Percentiles rank a stretch among this genome's conserved stretches.
Conservation (phyloP, 2,113 vertebrate species). For the Syrrhaptes paradoxus region DNA sequence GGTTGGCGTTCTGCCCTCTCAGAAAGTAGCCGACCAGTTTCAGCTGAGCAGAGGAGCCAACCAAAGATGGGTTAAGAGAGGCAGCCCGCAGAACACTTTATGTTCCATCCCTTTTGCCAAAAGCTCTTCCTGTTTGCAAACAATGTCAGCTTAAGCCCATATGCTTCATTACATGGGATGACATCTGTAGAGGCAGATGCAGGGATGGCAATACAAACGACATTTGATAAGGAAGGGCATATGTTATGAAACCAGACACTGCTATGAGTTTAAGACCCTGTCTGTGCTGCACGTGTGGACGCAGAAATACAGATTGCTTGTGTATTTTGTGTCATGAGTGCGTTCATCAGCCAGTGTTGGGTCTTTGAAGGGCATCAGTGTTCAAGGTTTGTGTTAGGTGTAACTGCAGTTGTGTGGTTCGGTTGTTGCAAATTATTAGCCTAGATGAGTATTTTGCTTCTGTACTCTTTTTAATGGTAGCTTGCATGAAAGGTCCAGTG, state of each 20-base stretch:
- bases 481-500: neutral
- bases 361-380: neutral
- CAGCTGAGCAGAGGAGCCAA: constrained; percentile 49
- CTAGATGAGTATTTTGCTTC: neutral
- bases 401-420: neutral
- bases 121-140: constrained; percentile 68
- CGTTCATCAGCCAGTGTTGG: neutral
- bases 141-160: constrained; percentile 67
- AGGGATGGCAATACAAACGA: constrained; percentile 57
- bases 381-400: neutral
- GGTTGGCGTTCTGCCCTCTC: constrained; percentile 44
- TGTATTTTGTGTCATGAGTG: neutral
- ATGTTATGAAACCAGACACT: constrained; percentile 59
- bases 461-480: neutral
- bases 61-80: constrained; percentile 56
- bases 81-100: constrained; percentile 44
- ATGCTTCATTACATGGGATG: constrained; percentile 66
- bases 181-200: constrained; percentile 70
- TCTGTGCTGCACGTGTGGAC: neutral
- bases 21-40: constrained; percentile 36
- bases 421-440: neutral
- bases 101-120: constrained; percentile 30
- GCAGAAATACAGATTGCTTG: neutral
- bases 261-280: neutral
- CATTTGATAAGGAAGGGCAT: constrained; percentile 70